Base-by-base conservation (phyloP, 2,797 vertebrate species). In the Glyptemys insculpta region DNA sequence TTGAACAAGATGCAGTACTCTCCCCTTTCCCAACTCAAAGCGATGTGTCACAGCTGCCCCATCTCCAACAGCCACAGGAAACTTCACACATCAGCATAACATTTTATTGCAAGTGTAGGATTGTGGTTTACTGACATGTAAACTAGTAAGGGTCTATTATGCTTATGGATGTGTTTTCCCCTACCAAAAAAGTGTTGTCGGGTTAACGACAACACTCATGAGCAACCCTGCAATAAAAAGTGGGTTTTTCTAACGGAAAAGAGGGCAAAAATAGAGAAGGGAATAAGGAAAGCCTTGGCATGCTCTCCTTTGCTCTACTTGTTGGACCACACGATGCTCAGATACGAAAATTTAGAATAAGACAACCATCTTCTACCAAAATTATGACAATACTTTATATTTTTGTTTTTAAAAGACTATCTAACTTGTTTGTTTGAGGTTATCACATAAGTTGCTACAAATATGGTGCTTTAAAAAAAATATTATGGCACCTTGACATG, bases 381-480 rank as follows among this genome's bases (percentile, higher is more conserved):
- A 93, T 25, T 78, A 81, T 49, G 59, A 83, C 31, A 95, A 83
- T 88, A 87, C 89, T 81, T 41, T 76, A 91, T 76, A 65, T 91
- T 95, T 82, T 91, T 95, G 31, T 85, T 90, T 95, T 93, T 57
- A 86, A 90, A 95, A 92, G 52, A 85, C 5, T 50, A 50, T 50
- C 50, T 50, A 50, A 50, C 15, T 50, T 50, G 50, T 50, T 50
- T 50, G 50, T 50, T 50, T 50, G 50, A 50, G 14, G 50, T 50
- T 50, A 50, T 50, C 50, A 16, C 5, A 50, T 81, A 94, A 97
- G 88, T 79, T 37, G n/a, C 94, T 72, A 91, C 92, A 89, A 95
- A 95, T 89, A 97, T 47, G 88, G 94, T 90, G 89, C 92, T 95
- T 95, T 89, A 95, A 95, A 76, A 95, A 93, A 95, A 95, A 16